These are phyloP conservation scores for Eueides isabella DNA, from an alignment of 1,140 invertebrate genomes.

Conservation along the genomic window DNA sequence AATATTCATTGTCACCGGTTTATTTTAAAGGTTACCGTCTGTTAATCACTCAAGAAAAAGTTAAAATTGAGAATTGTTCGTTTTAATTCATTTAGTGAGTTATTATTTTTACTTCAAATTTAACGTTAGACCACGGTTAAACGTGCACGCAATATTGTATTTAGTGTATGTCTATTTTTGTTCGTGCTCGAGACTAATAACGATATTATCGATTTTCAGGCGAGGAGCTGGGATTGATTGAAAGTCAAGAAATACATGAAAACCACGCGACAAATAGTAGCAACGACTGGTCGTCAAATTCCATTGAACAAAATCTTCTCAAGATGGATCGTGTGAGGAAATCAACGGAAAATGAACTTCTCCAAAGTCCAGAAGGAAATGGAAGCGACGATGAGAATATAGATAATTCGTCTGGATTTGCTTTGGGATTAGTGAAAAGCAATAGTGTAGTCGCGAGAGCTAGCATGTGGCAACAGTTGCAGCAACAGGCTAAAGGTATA, in stretches of 20 bases:
- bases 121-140: conserved; percentile 36
- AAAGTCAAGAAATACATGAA: conserved; percentile 72
- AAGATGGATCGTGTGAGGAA: conserved; percentile 70
- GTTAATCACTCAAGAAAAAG: conserved; percentile 21
- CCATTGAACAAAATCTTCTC: conserved; percentile 63
- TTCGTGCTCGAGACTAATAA: conserved; percentile 47
- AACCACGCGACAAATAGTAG: conserved; percentile 71
- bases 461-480: conserved; percentile 85
- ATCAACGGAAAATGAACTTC: conserved; percentile 62
- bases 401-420: conserved; percentile 54
- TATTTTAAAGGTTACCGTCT: conserved; percentile 22
- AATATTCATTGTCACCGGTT: conserved; percentile 59
- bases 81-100: conserved; percentile 22
- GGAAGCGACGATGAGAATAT: conserved; percentile 64
- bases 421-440: conserved; percentile 80
- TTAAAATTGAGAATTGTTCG: not conserved
- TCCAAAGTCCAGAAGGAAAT: conserved; percentile 53
- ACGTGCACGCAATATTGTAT: conserved; percentile 45
- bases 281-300: conserved; percentile 71
- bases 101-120: conserved; percentile 38
- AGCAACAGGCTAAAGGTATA: conserved; percentile 82
- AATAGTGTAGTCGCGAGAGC: conserved; percentile 84
- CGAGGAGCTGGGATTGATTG: conserved; percentile 73
- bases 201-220: conserved; percentile 62
- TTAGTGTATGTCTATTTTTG: conserved; percentile 48